phyloP scores from a whole-genome alignment of 1,140 invertebrate species.

The Drosophila eugracilis region DNA sequence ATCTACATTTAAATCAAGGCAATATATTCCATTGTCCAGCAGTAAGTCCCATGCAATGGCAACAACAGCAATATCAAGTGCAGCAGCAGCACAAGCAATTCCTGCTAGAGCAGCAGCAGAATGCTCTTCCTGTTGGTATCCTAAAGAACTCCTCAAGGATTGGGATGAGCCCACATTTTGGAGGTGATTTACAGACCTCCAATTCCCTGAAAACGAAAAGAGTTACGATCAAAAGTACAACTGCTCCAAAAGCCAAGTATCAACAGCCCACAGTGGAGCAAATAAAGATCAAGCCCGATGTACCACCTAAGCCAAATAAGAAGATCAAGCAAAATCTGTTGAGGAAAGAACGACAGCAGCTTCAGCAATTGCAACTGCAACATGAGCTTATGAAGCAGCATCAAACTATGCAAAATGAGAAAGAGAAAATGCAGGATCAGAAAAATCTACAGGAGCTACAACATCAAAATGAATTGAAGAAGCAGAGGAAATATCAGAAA shows the following conservation, averaged over 20 bases:
- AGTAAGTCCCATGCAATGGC: conserved; percentile 1
- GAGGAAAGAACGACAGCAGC: conserved; percentile 7
- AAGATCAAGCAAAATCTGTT: not conserved
- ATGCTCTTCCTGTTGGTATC: conserved; percentile 12
- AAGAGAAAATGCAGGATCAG: not conserved
- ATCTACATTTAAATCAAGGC: not conserved
- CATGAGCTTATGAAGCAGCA: conserved; percentile 4
- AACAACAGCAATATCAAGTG: conserved; percentile 9
- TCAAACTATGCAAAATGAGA: not conserved
- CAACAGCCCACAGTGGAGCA: not conserved
- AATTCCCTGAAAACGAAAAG: not conserved
- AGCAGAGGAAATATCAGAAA: not conserved
- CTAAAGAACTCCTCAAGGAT: conserved; percentile 10
- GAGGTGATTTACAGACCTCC: not conserved
- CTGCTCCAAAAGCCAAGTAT: too few species aligned
- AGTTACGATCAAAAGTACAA: not conserved
- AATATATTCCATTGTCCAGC: not conserved
- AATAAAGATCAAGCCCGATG: conserved; percentile 3
- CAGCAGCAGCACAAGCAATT: conserved; percentile 14
- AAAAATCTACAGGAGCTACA: not conserved
- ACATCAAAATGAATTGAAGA: not conserved
- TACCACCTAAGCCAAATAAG: not conserved
- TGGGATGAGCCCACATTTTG: not conserved
- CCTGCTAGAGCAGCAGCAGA: conserved; percentile 7
- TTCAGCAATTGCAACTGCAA: conserved; percentile 14